phyloP scores from a whole-genome alignment of 2,113 vertebrate species.

The Apteryx mantelli region DNA sequence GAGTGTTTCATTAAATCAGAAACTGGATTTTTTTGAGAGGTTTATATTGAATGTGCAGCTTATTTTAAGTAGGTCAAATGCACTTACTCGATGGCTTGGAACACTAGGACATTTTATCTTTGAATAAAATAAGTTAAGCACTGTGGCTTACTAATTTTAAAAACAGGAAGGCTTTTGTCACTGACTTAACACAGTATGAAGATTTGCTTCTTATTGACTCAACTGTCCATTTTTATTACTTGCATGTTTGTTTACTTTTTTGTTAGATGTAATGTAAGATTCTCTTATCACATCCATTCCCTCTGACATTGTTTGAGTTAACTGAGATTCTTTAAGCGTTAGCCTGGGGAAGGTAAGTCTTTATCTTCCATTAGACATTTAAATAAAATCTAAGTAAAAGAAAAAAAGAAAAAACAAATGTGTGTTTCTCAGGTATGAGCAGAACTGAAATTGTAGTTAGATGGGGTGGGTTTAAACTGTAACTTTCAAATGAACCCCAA shows the following conservation, averaged over 20 bases:
- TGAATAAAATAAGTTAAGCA: slow-evolving; percentile 53
- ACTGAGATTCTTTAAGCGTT: slow-evolving; percentile 93
- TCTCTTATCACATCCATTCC: slow-evolving; percentile 91
- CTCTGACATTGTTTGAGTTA: slow-evolving; percentile 91
- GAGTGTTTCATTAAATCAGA: slow-evolving; percentile 61
- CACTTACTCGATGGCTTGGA: slow-evolving; percentile 29
- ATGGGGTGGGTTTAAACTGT: slow-evolving; percentile 48
- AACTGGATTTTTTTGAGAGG: slow-evolving; percentile 7
- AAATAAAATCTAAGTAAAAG: slow-evolving; percentile 77
- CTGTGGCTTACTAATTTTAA: slow-evolving; percentile 43
- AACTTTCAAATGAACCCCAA: slow-evolving; percentile 57
- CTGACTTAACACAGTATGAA: slow-evolving; percentile 97
- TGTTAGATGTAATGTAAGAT: slow-evolving; percentile 91
- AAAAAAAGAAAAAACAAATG: slow-evolving; percentile 29
- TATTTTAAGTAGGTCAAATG: slow-evolving; percentile 63
- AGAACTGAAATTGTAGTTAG: slow-evolving; percentile 56
- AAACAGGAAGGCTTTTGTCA: slow-evolving; percentile 53
- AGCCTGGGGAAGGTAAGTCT: slow-evolving; percentile 99
- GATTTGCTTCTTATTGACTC: slow-evolving; percentile 89
- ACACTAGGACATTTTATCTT: slow-evolving; percentile 48
- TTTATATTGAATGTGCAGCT: slow-evolving; percentile 56
- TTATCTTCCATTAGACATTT: slow-evolving; percentile 92
- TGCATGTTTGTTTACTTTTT: slow-evolving; percentile 93
- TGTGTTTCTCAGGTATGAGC: slow-evolving; percentile 96
- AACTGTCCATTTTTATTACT: slow-evolving; percentile 90